Conservation (phyloP, 2,888 invertebrate species). For the Sussaba pulchella region DNA sequence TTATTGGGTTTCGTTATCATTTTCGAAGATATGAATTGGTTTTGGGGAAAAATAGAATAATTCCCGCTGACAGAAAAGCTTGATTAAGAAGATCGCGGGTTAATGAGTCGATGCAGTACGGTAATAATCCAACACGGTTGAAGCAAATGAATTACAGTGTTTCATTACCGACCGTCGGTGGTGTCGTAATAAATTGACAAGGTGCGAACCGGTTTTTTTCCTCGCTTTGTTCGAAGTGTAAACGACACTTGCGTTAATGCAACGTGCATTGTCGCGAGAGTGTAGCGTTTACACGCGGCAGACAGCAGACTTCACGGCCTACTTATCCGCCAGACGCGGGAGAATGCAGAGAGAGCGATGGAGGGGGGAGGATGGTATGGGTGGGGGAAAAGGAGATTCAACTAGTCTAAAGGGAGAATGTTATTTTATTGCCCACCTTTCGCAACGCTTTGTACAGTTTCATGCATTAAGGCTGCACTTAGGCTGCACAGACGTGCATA, state of each 20-base stretch:
- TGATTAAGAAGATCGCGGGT: too few species aligned
- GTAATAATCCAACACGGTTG: too few species aligned
- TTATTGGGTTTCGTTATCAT: too few species aligned
- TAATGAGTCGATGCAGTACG: too few species aligned
- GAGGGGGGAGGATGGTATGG: too few species aligned
- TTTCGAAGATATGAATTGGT: too few species aligned
- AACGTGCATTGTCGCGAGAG: slow-evolving; percentile 37
- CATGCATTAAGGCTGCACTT: slow-evolving; percentile 22
- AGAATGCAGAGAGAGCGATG: slow-evolving; percentile 50
- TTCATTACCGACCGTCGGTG: neutral
- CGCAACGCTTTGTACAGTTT: slow-evolving; percentile 56
- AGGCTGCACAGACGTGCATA: neutral
- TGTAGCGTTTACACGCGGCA: slow-evolving; percentile 40
- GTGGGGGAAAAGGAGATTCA: neutral
- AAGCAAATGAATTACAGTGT: slow-evolving; percentile 5
- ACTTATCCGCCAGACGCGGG: slow-evolving; percentile 49
- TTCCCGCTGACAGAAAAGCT: too few species aligned
- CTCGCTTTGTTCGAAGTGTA: slow-evolving; percentile 30
- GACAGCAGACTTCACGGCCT: slow-evolving; percentile 66
- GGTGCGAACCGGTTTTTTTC: slow-evolving; percentile 35
- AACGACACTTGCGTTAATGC: slow-evolving; percentile 33
- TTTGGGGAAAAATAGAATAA: too few species aligned
- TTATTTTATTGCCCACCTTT: slow-evolving; percentile 60
- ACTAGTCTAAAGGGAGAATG: slow-evolving; percentile 29
- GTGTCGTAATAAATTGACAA: neutral